Conservation (phyloP, 2,888 invertebrate genomes). For the Clanis bilineata region DNA sequence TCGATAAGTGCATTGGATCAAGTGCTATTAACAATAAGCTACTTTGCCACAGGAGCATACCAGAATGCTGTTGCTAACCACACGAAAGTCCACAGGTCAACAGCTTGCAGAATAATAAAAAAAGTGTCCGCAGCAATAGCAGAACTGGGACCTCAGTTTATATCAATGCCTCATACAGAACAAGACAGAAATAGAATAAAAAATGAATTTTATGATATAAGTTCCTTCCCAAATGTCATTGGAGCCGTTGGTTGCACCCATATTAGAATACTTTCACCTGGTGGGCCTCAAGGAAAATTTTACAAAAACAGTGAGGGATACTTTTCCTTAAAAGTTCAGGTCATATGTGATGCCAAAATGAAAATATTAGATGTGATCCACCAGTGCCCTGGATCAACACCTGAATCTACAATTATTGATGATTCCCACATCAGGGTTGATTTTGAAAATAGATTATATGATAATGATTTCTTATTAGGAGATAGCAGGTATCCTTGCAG, state of each 20-base stretch:
- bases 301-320: not conserved
- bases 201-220: not conserved
- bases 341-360: slow-evolving; percentile 13
- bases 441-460: slow-evolving; percentile 4
- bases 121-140: not conserved
- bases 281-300: not conserved
- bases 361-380: slow-evolving; percentile 16
- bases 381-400: slow-evolving; percentile 18
- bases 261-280: not conserved
- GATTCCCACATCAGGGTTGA: not conserved
- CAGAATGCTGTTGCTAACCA: not conserved
- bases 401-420: slow-evolving; percentile 12
- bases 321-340: slow-evolving; percentile 15
- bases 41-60: not conserved
- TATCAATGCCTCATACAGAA: not conserved
- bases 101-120: not conserved
- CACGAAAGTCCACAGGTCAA: not conserved
- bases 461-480: not conserved
- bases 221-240: not conserved
- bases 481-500: slow-evolving; percentile 3
- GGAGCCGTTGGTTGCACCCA: not conserved
- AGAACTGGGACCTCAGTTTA: not conserved
- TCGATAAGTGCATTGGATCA: not conserved
- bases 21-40: not conserved
- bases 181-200: not conserved